A percentile compares a stretch with the other conserved stretches of the same genome.
These are phyloP conservation scores for Aphidius colemani DNA, from an alignment of 2,888 invertebrate species.

Conservation along the genomic window DNA sequence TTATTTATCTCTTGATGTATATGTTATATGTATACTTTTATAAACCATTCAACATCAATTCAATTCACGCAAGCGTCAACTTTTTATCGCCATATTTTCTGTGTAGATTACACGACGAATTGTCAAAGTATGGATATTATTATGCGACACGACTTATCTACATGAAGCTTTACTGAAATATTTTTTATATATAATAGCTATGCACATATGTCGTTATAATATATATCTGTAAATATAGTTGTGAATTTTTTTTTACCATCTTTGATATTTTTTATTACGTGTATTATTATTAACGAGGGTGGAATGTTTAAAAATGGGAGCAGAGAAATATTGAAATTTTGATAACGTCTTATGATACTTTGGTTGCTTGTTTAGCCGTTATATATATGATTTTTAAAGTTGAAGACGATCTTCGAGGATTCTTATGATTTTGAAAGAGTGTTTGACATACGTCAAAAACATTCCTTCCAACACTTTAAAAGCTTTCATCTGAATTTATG, in stretches of 20 bases:
- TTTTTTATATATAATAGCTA: too few relatives aligned
- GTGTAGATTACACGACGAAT: constrained; percentile 3
- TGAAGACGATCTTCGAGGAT: constrained; percentile 1
- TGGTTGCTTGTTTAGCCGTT: neutral
- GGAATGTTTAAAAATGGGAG: too few relatives aligned
- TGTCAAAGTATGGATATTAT: constrained; percentile 27
- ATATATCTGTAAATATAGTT: constrained; percentile 5
- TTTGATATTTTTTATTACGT: too few relatives aligned
- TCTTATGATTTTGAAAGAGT: neutral
- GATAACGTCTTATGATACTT: neutral
- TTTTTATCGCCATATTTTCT: constrained; percentile 13
- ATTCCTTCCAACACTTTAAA: neutral
- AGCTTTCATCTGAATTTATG: too few relatives aligned
- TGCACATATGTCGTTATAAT: neutral
- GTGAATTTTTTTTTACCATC: too few relatives aligned
- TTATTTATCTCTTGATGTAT: too few relatives aligned
- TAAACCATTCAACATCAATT: constrained; percentile 1
- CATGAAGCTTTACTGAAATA: neutral
- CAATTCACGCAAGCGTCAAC: constrained; percentile 11
- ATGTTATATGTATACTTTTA: too few relatives aligned
- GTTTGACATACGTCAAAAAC: constrained; percentile 15
- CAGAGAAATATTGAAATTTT: too few relatives aligned
- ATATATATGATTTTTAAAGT: neutral
- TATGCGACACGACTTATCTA: constrained; percentile 23
- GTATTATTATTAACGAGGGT: too few relatives aligned